A percentile compares a stretch with the other conserved stretches of the same genome.
Evolutionary conservation across 1,140 invertebrate genomes (phyloP).

Genomic region (Ceratina australensis): DNA sequence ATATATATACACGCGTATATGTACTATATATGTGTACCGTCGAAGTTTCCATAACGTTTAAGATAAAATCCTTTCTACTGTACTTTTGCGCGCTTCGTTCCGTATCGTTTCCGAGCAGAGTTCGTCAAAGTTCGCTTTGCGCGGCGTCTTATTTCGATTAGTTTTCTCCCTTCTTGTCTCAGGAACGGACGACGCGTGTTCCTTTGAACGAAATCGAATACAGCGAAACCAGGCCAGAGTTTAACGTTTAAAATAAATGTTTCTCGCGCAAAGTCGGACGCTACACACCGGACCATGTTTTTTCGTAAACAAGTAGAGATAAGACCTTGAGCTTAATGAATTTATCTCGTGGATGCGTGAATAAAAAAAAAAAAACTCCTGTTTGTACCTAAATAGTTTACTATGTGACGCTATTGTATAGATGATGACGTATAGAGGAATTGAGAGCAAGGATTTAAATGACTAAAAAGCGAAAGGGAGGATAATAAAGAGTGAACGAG

Average conservation of each 20-base stretch:
- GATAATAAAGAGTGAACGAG: constrained; percentile 1
- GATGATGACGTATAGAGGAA: constrained; percentile 62
- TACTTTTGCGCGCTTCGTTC: not conserved
- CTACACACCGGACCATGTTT: constrained; percentile 57
- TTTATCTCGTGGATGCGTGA: constrained; percentile 60
- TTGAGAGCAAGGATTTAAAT: constrained; percentile 18
- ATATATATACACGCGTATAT: no score
- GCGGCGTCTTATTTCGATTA: not conserved
- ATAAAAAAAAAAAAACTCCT: constrained; percentile 67
- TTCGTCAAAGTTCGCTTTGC: constrained; percentile 10
- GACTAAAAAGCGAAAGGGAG: not conserved
- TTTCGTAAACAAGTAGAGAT: constrained; percentile 62
- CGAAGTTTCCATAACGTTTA: constrained; percentile 2
- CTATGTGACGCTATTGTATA: constrained; percentile 57
- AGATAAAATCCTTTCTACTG: not conserved
- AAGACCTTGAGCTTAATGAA: constrained; percentile 71
- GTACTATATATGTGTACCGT: not conserved
- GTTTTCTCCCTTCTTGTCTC: not conserved
- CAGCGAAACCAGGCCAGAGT: not conserved
- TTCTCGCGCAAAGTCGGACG: constrained; percentile 37
- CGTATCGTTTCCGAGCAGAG: constrained; percentile 1
- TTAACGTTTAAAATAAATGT: constrained; percentile 11
- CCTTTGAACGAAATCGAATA: not conserved
- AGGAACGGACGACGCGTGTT: constrained; percentile 7
- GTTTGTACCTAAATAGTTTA: constrained; percentile 73